Conservation (phyloP, 2,888 invertebrate genomes). For the Tenthredo distinguenda region DNA sequence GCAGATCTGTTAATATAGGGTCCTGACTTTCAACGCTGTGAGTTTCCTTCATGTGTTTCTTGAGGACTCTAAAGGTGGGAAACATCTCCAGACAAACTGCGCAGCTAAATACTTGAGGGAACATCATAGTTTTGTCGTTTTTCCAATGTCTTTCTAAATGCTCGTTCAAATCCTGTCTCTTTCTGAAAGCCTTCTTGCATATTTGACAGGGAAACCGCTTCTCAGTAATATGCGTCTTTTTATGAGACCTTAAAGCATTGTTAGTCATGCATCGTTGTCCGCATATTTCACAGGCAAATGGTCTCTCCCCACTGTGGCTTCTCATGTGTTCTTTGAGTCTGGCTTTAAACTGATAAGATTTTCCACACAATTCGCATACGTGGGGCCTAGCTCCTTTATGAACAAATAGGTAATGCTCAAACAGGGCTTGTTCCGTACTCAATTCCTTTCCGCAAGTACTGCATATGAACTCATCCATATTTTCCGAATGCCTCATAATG, state of each 20-base stretch:
- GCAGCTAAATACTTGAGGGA: constrained; percentile 52
- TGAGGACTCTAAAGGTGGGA: constrained; percentile 50
- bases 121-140: constrained; percentile 53
- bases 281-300: constrained; percentile 53
- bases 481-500: constrained; percentile 54
- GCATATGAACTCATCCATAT: constrained; percentile 52
- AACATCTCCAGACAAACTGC: constrained; percentile 51
- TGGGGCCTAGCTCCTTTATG: constrained; percentile 52
- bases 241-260: constrained; percentile 51
- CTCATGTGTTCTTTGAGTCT: constrained; percentile 53
- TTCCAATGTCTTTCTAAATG: constrained; percentile 54
- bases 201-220: constrained; percentile 53
- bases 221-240: constrained; percentile 52
- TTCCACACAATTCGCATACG: constrained; percentile 52
- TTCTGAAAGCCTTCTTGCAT: constrained; percentile 53
- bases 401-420: constrained; percentile 52
- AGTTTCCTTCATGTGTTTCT: constrained; percentile 52
- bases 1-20: constrained; percentile 50
- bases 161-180: constrained; percentile 52
- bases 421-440: constrained; percentile 52
- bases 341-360: constrained; percentile 54
- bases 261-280: constrained; percentile 53
- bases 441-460: constrained; percentile 53
- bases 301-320: constrained; percentile 52
- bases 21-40: constrained; percentile 51